phyloP scores from a whole-genome alignment of 1,140 invertebrate genomes.

The Leptopilina clavipes region DNA sequence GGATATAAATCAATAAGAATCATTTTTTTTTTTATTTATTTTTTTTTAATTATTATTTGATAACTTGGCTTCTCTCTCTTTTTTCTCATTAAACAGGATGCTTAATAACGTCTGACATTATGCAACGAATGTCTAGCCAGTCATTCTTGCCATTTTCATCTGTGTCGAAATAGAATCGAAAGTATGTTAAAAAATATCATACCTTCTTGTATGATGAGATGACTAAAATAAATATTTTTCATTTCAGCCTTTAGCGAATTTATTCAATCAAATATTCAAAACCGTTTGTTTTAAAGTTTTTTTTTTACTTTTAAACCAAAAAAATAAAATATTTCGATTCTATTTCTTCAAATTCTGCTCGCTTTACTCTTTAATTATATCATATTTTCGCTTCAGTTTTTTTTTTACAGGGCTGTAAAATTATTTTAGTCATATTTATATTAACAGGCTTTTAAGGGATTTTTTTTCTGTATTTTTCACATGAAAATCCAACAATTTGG shows the following conservation, averaged over 20 bases:
- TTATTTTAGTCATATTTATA: conserved; percentile 48
- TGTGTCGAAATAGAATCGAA: conserved; percentile 5
- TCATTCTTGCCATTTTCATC: conserved; percentile 8
- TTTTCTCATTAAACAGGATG: background rate
- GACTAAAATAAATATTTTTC: no score
- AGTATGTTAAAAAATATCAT: conserved; percentile 15
- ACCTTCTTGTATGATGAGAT: no score
- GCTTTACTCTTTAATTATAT: no score
- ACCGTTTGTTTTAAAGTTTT: no score
- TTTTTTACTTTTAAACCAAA: no score
- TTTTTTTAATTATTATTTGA: background rate
- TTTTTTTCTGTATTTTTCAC: no score
- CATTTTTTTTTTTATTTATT: background rate
- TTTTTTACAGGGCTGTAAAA: conserved; percentile 53
- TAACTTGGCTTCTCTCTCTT: background rate
- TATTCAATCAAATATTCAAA: no score
- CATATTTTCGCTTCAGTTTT: background rate
- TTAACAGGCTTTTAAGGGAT: no score
- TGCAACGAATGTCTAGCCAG: background rate
- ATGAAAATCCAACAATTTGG: conserved; percentile 44
- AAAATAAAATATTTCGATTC: background rate
- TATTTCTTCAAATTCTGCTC: background rate
- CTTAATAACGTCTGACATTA: conserved; percentile 7
- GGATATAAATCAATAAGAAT: background rate
- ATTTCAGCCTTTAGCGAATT: no score